Percentiles rank a stretch among this genome's conserved stretches.
These are phyloP conservation scores for Tupaia tana DNA, from an alignment of 2,113 vertebrate species.

Conservation along the genomic window DNA sequence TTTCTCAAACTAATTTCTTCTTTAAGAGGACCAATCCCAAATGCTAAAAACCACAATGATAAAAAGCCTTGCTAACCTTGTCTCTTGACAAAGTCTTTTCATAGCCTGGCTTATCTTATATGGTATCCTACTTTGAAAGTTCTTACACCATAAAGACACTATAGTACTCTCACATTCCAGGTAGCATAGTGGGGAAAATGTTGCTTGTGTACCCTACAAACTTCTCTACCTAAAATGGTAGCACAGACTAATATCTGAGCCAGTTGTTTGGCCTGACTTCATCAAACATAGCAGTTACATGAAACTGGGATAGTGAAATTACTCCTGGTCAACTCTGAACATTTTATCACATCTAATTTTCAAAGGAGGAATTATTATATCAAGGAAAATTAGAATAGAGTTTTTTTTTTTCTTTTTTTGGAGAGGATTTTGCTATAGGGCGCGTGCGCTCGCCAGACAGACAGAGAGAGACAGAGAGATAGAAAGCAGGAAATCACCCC, in stretches of 20 bases:
- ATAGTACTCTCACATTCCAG: background rate
- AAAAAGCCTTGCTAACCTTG: background rate
- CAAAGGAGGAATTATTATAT: slow-evolving; percentile 49
- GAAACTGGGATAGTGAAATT: slow-evolving; percentile 53
- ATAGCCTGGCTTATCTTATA: background rate
- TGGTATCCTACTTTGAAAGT: background rate
- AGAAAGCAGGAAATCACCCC: too few relatives aligned
- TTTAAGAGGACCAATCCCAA: background rate
- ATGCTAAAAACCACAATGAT: background rate
- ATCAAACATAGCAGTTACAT: slow-evolving; percentile 64
- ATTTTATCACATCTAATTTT: slow-evolving; percentile 48
- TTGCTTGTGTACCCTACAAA: background rate
- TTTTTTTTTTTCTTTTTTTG: slow-evolving; percentile 22
- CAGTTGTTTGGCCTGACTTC: slow-evolving; percentile 54
- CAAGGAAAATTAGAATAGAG: background rate
- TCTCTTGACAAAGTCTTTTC: background rate
- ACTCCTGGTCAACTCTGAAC: slow-evolving; percentile 6
- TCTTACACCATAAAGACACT: background rate
- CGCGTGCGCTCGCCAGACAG: too few relatives aligned
- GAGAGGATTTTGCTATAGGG: too few relatives aligned
- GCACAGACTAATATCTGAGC: slow-evolving; percentile 1
- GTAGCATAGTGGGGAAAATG: background rate
- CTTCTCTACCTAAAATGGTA: background rate
- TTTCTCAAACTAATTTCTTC: background rate
- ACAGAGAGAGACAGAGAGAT: too few relatives aligned